Conservation (phyloP, 2,113 vertebrate genomes). For the Actenoides lindsayi region DNA sequence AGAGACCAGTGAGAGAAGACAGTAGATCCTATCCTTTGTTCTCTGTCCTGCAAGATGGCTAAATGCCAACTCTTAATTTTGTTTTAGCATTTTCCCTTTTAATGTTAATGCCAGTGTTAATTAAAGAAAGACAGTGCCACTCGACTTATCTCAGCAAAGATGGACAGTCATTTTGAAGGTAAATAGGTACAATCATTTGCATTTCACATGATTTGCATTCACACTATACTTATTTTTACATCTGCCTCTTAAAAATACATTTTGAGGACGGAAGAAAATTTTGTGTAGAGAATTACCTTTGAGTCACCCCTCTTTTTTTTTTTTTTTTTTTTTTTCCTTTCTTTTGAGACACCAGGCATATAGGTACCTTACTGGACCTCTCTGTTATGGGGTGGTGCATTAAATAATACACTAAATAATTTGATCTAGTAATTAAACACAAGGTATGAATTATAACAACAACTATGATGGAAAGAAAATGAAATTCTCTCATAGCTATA, state of each 20-base stretch:
- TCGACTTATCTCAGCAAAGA: not conserved
- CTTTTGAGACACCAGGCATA: conserved; percentile 28
- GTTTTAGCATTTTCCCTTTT: not conserved
- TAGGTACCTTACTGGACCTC: conserved; percentile 48
- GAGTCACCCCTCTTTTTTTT: not conserved
- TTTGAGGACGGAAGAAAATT: conserved; percentile 10
- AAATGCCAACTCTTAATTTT: not conserved
- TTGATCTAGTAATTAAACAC: conserved; percentile 72
- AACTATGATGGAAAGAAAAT: conserved; percentile 68
- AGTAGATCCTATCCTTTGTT: not conserved
- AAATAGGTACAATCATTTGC: not conserved
- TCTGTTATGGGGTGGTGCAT: conserved; percentile 43
- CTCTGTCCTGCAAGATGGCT: not conserved
- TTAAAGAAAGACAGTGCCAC: not conserved
- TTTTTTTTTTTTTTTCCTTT: not conserved
- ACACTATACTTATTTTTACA: not conserved
- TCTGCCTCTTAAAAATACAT: conserved; percentile 35
- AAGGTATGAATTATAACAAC: conserved; percentile 69
- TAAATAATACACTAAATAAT: conserved; percentile 71
- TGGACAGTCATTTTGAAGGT: not conserved
- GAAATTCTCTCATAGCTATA: conserved; percentile 68
- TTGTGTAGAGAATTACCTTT: conserved; percentile 62
- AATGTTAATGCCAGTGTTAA: not conserved
- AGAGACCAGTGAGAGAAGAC: not conserved
- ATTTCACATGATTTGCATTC: not conserved